phyloP scores from a whole-genome alignment of 2,113 vertebrate genomes.

The Stictonetta naevosa region DNA sequence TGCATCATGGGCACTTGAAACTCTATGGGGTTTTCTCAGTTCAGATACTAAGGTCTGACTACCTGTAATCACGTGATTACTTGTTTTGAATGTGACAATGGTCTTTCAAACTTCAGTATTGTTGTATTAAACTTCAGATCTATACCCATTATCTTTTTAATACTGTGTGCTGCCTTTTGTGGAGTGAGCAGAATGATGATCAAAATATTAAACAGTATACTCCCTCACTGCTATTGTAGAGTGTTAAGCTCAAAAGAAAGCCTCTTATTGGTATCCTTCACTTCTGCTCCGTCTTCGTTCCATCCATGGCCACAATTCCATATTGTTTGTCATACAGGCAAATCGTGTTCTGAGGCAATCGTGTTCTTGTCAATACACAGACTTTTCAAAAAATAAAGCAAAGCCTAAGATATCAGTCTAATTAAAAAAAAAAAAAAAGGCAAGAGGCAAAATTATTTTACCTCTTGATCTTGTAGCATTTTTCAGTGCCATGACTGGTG shows the following conservation, averaged over 20 bases:
- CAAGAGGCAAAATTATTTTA: not conserved
- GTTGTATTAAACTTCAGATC: not conserved
- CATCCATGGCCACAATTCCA: not conserved
- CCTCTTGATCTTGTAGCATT: not conserved
- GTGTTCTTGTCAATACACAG: not conserved
- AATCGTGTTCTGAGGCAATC: not conserved
- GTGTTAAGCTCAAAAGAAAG: not conserved
- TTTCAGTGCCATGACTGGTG: not conserved
- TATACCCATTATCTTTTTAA: not conserved
- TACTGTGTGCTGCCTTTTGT: not conserved
- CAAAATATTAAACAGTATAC: not conserved
- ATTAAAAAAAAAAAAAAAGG: not conserved
- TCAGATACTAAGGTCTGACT: not conserved
- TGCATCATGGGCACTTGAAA: slow-evolving; percentile 25
- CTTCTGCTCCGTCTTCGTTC: not conserved
- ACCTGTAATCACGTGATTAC: slow-evolving; percentile 25
- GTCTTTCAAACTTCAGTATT: not conserved
- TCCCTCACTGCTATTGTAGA: not conserved
- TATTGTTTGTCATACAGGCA: not conserved
- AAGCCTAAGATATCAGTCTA: not conserved
- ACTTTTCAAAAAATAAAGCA: not conserved
- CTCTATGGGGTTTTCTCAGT: slow-evolving; percentile 22
- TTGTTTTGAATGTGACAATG: not conserved
- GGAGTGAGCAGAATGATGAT: not conserved
- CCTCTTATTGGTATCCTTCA: not conserved